Conservation (phyloP, 2,888 invertebrate genomes). For the Dorcus parallelipipedus region DNA sequence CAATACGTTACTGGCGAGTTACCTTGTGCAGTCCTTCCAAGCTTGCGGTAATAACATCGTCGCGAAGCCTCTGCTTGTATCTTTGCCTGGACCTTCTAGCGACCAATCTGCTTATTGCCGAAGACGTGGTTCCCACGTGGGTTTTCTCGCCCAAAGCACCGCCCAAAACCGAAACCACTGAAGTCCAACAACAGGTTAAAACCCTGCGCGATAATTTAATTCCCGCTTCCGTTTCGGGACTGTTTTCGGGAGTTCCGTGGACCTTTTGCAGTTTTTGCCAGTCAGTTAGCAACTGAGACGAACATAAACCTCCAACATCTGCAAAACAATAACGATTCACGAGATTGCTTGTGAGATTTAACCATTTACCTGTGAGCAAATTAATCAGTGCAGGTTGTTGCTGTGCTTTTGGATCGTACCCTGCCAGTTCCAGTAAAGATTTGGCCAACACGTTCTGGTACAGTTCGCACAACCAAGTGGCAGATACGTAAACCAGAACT, state of each 20-base stretch:
- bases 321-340: slow-evolving; percentile 28
- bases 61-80: slow-evolving; percentile 61
- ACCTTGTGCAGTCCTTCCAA: slow-evolving; percentile 87
- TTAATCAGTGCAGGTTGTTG: slow-evolving; percentile 68
- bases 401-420: slow-evolving; percentile 56
- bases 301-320: slow-evolving; percentile 82
- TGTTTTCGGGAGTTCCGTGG: slow-evolving; percentile 61
- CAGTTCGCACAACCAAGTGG: slow-evolving; percentile 89
- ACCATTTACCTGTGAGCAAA: slow-evolving; percentile 64
- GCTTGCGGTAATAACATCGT: slow-evolving; percentile 78
- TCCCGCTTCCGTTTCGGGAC: slow-evolving; percentile 75
- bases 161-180: slow-evolving; percentile 84
- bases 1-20: slow-evolving; percentile 14
- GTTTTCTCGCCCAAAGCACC: slow-evolving; percentile 63
- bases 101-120: slow-evolving; percentile 56
- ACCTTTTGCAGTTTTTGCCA: slow-evolving; percentile 83
- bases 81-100: slow-evolving; percentile 54
- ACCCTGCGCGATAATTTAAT: slow-evolving; percentile 73
- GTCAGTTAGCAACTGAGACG: slow-evolving; percentile 81
- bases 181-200: slow-evolving; percentile 88
- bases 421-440: slow-evolving; percentile 68
- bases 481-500: slow-evolving; percentile 87
- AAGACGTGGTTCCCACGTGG: slow-evolving; percentile 45
- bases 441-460: slow-evolving; percentile 81
- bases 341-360: too few species aligned